Percentiles rank a stretch among this genome's conserved stretches.
phyloP scores from a whole-genome alignment of 2,113 vertebrate species.

The Tapirus terrestris region DNA sequence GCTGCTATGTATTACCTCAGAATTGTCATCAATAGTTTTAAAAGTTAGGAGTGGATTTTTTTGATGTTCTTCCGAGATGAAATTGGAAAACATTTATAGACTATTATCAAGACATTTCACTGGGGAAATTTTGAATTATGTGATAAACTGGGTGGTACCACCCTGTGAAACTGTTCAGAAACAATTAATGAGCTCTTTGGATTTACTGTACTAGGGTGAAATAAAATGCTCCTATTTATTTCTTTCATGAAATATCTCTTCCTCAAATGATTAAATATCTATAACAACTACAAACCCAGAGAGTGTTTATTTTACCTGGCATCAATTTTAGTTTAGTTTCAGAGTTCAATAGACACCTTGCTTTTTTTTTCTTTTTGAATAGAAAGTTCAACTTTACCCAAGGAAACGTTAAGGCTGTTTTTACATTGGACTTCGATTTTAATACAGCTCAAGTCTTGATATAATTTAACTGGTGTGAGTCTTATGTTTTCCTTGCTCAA shows the following conservation, averaged over 20 bases:
- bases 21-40: background rate
- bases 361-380: background rate
- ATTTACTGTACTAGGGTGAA: background rate
- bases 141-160: background rate
- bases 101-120: background rate
- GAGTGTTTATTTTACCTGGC: background rate
- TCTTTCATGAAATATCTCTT: background rate
- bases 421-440: background rate
- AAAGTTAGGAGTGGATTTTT: background rate
- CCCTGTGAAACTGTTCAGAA: background rate
- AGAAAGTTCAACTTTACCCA: background rate
- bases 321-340: constrained; percentile 7
- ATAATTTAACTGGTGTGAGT: constrained; percentile 1
- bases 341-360: background rate
- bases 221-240: background rate
- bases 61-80: background rate
- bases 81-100: constrained; percentile 12
- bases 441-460: constrained; percentile 14
- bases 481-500: constrained; percentile 48
- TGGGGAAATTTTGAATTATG: background rate
- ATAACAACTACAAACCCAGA: background rate
- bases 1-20: background rate
- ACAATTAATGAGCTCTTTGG: background rate
- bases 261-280: constrained; percentile 41
- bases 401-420: constrained; percentile 49